These are phyloP conservation scores for Cataglyphis altisquamis DNA, from an alignment of 2,888 invertebrate genomes.

Conservation along the genomic window DNA sequence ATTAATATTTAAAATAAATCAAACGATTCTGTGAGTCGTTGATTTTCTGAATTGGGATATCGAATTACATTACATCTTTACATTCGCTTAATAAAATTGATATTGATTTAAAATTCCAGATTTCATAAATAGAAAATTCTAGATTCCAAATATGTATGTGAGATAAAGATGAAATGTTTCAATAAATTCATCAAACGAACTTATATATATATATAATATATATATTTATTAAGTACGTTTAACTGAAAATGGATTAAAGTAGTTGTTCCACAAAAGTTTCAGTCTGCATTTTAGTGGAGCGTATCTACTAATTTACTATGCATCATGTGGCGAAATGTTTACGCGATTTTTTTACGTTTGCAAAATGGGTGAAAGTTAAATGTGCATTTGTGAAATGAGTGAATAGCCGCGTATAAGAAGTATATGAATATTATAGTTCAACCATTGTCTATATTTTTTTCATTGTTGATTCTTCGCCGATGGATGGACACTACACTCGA, in stretches of 20 bases:
- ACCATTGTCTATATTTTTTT: conserved; percentile 9
- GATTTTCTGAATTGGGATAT: conserved; percentile 11
- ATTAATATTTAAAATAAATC: conserved; percentile 16
- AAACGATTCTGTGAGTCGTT: neutral
- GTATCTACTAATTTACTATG: neutral
- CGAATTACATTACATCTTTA: neutral
- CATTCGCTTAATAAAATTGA: neutral
- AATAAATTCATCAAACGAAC: neutral
- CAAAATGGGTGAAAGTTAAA: conserved; percentile 5
- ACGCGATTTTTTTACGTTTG: neutral
- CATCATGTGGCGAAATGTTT: neutral
- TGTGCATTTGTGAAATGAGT: neutral
- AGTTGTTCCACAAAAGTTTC: too few species aligned
- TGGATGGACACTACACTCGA: neutral
- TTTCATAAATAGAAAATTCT: neutral
- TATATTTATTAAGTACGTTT: too few species aligned
- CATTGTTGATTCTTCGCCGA: conserved; percentile 34
- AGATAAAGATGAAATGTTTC: neutral
- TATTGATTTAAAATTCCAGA: neutral
- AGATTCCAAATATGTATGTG: neutral
- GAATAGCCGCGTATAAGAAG: conserved; percentile 31
- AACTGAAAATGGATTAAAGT: too few species aligned
- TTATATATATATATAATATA: neutral
- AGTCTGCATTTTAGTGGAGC: too few species aligned
- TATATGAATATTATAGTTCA: conserved; percentile 38